Evolutionary conservation across 2,113 vertebrate species (phyloP), one percentile per base, ranked within the genome.

Genomic region (Thunnus thynnus): DNA sequence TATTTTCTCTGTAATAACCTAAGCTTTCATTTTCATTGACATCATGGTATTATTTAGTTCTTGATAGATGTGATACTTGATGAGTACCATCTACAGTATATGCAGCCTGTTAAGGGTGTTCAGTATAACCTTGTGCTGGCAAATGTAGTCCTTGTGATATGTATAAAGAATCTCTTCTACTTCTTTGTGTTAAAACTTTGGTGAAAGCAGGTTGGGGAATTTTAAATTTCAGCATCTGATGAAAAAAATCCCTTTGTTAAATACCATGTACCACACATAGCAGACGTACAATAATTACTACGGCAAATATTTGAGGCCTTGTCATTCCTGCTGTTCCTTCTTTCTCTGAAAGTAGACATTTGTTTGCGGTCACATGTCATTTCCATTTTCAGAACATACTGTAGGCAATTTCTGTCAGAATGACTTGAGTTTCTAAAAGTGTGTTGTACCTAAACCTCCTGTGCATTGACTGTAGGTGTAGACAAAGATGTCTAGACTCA

Each of bases 321-420:
- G 72, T 63, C 25, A 71, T 77, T 69, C 54, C 7, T 51, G 10
- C 51, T 41, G 54, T 66, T 78, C 71, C 50, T 57, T n/a, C 32
- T 18, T 16, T 61, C 57, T 76, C 22, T 57, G 54, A 76, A 81
- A 48, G 73, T 70, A 62, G 14, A 76, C 3, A 1, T 82, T 58
- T 76, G 44, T 72, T 71, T 1, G 3, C 56, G 18, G 36, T 68
- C 72, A 70, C 46, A 60, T 80, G 75, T 70, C 77, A 82, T 90
- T 82, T 76, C 60, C 50, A 71, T 60, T 69, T 74, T 80, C 46
- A 67, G 44, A 83, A 78, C 20, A 60, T 30, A 64, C 60, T 72
- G 57, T 86, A 87, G 61, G 75, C 70, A 79, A 67, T 85, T 76
- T 68, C 3, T 66, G 60, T 78, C 55, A 50, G 18, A 72, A 69